Percentiles rank a stretch among this genome's conserved stretches.
These are phyloP conservation scores for Aurelia sp. DNA, from an alignment of 30 jellyfish, hydroid and myxozoan species.

Conservation along the genomic window DNA sequence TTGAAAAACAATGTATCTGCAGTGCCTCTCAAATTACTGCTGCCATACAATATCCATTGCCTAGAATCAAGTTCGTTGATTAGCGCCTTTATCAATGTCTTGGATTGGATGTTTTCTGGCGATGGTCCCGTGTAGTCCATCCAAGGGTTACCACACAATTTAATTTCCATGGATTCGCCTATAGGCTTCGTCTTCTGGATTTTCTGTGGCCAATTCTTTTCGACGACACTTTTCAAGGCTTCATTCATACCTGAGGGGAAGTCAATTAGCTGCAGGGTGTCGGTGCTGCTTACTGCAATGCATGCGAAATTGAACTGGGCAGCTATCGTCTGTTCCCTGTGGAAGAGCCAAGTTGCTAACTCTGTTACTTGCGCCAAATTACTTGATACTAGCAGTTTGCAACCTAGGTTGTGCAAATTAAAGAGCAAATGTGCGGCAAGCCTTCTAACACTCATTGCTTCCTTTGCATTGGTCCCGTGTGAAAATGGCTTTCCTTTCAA, in stretches of 20 bases:
- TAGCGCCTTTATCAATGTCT: constrained; percentile 12
- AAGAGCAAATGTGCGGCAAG: constrained; percentile 1
- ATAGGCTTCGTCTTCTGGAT: constrained; percentile 23
- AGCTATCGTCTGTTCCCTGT: constrained; percentile 10
- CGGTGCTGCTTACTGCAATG: constrained; percentile 1
- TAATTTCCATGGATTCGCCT: constrained; percentile 32
- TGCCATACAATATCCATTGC: constrained; percentile 43
- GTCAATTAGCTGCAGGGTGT: background rate
- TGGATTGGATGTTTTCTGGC: constrained; percentile 5
- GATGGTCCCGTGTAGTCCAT: constrained; percentile 6
- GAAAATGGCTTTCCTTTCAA: constrained; percentile 13
- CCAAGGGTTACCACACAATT: constrained; percentile 73
- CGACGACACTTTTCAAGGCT: background rate
- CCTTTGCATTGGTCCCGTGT: background rate
- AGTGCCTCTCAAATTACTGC: constrained; percentile 38
- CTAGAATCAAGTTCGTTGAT: constrained; percentile 7
- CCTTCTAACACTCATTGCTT: background rate
- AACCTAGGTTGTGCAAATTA: background rate
- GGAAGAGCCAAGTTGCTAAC: constrained; percentile 18
- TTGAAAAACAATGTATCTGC: constrained; percentile 42
- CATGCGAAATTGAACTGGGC: constrained; percentile 9
- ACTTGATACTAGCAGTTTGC: constrained; percentile 11
- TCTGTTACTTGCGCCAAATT: background rate
- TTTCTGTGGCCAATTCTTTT: constrained; percentile 14
- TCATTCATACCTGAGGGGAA: background rate